Percentiles rank a stretch among this genome's conserved stretches.
phyloP scores from a whole-genome alignment of 2,888 invertebrate genomes.

The Pandemis heparana region DNA sequence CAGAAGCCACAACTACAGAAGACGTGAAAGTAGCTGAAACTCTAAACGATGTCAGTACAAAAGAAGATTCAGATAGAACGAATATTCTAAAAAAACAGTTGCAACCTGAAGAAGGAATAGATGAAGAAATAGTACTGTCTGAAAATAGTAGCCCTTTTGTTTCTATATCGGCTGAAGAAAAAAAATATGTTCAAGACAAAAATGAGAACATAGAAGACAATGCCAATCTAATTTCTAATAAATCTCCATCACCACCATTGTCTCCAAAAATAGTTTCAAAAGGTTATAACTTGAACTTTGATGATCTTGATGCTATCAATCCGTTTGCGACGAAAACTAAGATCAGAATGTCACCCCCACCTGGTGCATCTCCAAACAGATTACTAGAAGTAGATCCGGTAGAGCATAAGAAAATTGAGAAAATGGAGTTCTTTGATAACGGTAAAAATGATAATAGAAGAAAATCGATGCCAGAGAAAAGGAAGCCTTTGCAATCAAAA shows the following conservation, averaged over 20 bases:
- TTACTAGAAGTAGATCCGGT: slow-evolving; percentile 37
- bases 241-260: slow-evolving; percentile 54
- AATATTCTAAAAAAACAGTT: not conserved
- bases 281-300: slow-evolving; percentile 77
- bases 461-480: slow-evolving; percentile 62
- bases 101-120: slow-evolving; percentile 34
- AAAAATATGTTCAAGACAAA: slow-evolving; percentile 44
- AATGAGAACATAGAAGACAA: slow-evolving; percentile 48
- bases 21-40: not conserved
- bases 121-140: slow-evolving; percentile 63
- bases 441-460: slow-evolving; percentile 55
- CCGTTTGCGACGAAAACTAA: slow-evolving; percentile 76
- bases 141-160: slow-evolving; percentile 69
- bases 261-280: slow-evolving; percentile 70
- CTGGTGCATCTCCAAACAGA: slow-evolving; percentile 50
- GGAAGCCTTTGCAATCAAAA: slow-evolving; percentile 53
- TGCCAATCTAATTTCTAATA: slow-evolving; percentile 49
- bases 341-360: slow-evolving; percentile 67
- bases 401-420: slow-evolving; percentile 46
- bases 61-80: not conserved
- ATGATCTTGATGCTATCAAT: slow-evolving; percentile 66
- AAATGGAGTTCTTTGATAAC: not conserved
- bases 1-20: not conserved
- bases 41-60: not conserved
- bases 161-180: slow-evolving; percentile 56